Evolutionary conservation across 2,797 vertebrate species (phyloP).

Genomic region (Sitta carolinensis): DNA sequence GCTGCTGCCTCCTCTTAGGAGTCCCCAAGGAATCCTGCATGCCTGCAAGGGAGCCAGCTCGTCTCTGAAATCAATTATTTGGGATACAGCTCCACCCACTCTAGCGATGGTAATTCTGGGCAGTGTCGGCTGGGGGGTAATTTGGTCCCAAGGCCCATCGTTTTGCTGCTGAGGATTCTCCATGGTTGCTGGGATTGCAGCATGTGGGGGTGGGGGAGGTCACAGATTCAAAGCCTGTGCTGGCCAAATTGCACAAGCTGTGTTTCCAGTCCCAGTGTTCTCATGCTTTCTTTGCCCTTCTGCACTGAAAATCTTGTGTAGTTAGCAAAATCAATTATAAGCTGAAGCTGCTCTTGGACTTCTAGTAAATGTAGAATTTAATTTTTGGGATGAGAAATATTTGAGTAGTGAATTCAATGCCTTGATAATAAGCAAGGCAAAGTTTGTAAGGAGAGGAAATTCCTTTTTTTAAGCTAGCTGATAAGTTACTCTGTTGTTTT

Average conservation of each 20-base stretch:
- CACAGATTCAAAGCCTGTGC: neutral
- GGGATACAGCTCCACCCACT: neutral
- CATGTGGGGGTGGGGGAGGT: neutral
- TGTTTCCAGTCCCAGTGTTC: neutral
- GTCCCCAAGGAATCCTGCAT: neutral
- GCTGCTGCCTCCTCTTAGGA: neutral
- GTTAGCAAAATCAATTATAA: neutral
- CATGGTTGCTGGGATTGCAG: neutral
- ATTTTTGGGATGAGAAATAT: neutral
- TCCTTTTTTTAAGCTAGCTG: slow-evolving; percentile 26
- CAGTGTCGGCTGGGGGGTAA: neutral
- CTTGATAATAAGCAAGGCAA: neutral
- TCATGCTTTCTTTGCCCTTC: neutral
- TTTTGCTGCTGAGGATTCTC: slow-evolving; percentile 15
- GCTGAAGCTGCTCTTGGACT: neutral
- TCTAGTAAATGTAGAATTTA: neutral
- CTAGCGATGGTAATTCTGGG: neutral
- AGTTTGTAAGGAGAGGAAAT: slow-evolving; percentile 12
- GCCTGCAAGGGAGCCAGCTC: neutral
- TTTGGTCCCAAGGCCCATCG: neutral
- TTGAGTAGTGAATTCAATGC: neutral
- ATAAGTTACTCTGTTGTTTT: slow-evolving; percentile 29
- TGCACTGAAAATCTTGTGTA: neutral
- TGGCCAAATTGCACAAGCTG: neutral
- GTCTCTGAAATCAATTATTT: neutral